Evolutionary conservation across 2,888 invertebrate genomes (phyloP), one percentile per base, ranked within the genome.

Genomic region (Phortica okadai): DNA sequence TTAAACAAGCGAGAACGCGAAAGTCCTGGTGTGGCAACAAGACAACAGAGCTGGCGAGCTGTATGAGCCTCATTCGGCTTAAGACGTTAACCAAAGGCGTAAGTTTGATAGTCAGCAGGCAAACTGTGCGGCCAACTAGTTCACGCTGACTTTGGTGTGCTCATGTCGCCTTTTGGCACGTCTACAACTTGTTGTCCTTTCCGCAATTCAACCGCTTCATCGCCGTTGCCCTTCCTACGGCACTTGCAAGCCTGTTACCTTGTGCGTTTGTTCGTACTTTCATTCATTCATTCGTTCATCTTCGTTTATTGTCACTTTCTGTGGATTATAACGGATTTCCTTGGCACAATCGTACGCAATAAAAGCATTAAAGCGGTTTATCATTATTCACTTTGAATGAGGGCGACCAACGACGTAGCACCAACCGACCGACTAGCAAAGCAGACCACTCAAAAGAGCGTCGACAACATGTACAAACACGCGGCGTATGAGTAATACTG

Each of bases 311-410:
- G 87, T 88, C 87, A 83, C 84, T 87, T 88, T 84, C 83, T 86
- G 84, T 85, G 89, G 86, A 88, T 86, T 88, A 87, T 88, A 87
- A 84, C 81, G 84, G 88, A 86, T 89, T 89, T 86, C 81, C 83
- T 75, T 77, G 82, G 78, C 79, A 87, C 80, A 89, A 87, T 88
- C 88, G 88, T 81, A 84, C 77, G 88, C 86, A 87, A 86, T 88
- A 86, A 88, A 86, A 85, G 88, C 85, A 86, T 89, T 88, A 89
- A 86, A 80, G 81, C 84, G 85, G 84, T 86, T 88, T 85, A 88
- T 85, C 88, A 89, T 88, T 87, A 89, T 86, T 87, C 88, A 88
- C 85, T 89, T 81, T 81, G 81, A 50, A 50, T 14, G 50, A 50
- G 50, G 50, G 8, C 50, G 50, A 14, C 50, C 50, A 50, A 50